phyloP scores from a whole-genome alignment of 2,797 vertebrate species.

The Emydoidea blandingii region DNA sequence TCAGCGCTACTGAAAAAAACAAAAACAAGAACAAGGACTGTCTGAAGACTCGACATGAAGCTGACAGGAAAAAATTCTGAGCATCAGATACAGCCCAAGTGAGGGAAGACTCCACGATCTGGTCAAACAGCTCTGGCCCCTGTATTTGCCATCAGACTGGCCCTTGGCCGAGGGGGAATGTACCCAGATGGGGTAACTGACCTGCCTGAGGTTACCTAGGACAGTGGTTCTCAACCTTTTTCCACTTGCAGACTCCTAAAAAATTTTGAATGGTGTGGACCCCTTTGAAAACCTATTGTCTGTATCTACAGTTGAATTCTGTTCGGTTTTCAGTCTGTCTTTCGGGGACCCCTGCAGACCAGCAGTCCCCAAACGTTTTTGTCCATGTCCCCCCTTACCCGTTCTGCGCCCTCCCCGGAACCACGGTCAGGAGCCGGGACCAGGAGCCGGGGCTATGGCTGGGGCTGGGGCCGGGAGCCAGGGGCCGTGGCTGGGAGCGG shows the following conservation, averaged over 20 bases:
- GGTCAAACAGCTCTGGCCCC: not conserved
- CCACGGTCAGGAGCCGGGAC: fast-evolving
- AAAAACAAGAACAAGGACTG: not conserved
- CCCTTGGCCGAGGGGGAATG: not conserved
- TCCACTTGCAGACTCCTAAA: too few relatives aligned
- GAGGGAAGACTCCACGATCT: not conserved
- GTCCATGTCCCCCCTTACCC: too few relatives aligned
- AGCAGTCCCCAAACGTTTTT: too few relatives aligned
- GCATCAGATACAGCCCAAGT: not conserved
- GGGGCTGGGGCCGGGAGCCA: too few relatives aligned
- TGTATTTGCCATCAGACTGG: not conserved
- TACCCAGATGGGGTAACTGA: fast-evolving
- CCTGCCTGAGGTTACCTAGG: not conserved
- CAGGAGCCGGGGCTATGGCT: too few relatives aligned
- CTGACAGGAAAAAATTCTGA: not conserved
- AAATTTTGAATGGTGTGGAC: too few relatives aligned
- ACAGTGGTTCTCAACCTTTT: not conserved
- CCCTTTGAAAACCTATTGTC: not conserved
- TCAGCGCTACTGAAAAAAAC: too few relatives aligned
- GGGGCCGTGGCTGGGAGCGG: too few relatives aligned
- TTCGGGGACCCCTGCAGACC: not conserved
- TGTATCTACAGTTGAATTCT: not conserved
- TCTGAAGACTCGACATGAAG: not conserved
- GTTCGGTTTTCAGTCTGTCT: not conserved
- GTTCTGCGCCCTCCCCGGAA: too few relatives aligned